Conservation (phyloP, 2,888 invertebrate genomes). For the Philaethria dido region DNA sequence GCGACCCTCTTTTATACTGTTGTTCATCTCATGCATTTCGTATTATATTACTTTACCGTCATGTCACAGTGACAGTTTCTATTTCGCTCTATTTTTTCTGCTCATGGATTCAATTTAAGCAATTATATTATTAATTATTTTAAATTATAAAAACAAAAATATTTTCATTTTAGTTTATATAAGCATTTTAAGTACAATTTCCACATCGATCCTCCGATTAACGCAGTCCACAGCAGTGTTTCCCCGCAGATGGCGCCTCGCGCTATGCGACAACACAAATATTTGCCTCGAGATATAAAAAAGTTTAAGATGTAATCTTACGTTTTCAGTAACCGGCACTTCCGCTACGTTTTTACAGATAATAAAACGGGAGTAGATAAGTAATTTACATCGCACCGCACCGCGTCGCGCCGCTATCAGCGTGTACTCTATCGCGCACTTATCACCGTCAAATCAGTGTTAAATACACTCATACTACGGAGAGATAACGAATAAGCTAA, state of each 20-base stretch:
- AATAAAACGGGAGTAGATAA: conserved; percentile 66
- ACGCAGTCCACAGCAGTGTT: not conserved
- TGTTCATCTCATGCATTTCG: not conserved
- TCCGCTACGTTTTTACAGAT: conserved; percentile 66
- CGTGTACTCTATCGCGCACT: conserved; percentile 62
- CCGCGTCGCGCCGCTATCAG: conserved; percentile 62
- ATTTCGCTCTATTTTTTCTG: too few species aligned
- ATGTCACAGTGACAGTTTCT: not conserved
- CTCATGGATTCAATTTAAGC: too few species aligned
- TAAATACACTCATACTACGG: conserved; percentile 29
- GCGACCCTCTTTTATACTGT: conserved; percentile 1
- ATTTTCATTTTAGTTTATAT: not conserved
- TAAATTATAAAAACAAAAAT: too few species aligned
- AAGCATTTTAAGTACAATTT: not conserved
- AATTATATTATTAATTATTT: not conserved
- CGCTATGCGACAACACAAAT: conserved; percentile 25
- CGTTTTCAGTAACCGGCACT: conserved; percentile 46
- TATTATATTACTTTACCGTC: not conserved
- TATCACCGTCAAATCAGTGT: conserved; percentile 71
- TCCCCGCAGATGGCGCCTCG: conserved; percentile 20
- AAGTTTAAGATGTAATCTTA: conserved; percentile 28
- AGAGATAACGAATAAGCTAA: not conserved
- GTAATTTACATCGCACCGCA: conserved; percentile 53
- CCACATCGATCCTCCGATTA: not conserved
- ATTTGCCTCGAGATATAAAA: conserved; percentile 29